Base-by-base conservation (phyloP, 2,113 vertebrate genomes). In the Catharus bicknelli region DNA sequence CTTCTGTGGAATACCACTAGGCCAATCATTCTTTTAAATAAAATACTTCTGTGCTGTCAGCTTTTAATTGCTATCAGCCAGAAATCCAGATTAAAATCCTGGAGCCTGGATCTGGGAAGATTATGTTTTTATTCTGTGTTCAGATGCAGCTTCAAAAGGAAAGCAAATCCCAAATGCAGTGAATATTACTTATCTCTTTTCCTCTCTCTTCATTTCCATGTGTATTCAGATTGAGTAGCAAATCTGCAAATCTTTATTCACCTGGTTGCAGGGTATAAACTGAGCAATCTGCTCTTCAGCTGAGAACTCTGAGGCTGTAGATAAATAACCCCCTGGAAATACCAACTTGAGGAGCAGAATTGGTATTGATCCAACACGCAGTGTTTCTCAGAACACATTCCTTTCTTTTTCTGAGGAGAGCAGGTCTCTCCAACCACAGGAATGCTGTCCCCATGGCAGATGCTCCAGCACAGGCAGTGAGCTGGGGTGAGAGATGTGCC, bases 61-160 rank as follows among this genome's bases (percentile, higher is more conserved):
- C 25, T 91, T 96, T 95, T 93, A 93, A 91, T 90, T 95, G 72
- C 68, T 93, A 86, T 95, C 95, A 81, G 75, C 76, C 85, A 88
- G 76, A 83, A 95, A 86, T 91, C 94, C 94, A 93, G 91, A 93
- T 94, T 96, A 95, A 94, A 93, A 93, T 95, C 73, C 95, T 45
- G 45, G 62, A 95, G 51, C 59, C 61, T 90, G 90, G 87, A 86
- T 95, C 79, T 72, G 75, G 91, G 68, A 81, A 93, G 87, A 95
- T 96, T 93, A 90, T 45, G 75, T 36, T 83, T 96, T 91, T 17
- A 90, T 72, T 47, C 57, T 45, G 38, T 58, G 72, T 86, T 94
- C 75, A 90, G 84, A 82, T 69, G 74, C 58, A 79, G 81, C 89
- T 89, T 94, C 92, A 90, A 94, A 95, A 94, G 83, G 79, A 84